Base-by-base conservation (phyloP, 1,140 invertebrate genomes). In the Pseudomyrmex flavicornis region DNA sequence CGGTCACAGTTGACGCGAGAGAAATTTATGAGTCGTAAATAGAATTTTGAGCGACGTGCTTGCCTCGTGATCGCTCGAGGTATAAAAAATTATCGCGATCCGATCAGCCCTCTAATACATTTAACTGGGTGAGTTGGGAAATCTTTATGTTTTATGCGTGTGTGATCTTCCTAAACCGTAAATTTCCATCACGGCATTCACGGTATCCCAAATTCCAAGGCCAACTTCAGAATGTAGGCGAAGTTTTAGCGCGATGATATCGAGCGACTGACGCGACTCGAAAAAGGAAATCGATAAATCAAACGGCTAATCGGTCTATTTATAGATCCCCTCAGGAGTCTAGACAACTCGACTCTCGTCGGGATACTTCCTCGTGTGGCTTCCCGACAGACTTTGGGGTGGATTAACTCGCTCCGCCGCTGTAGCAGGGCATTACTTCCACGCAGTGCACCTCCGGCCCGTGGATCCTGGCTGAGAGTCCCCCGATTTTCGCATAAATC, bases 401-500 rank as follows among this genome's bases (percentile, higher is more conserved):
- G 82, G 82, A 89, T 89, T 89, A 89, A 82, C 84, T 87, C 82
- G 87, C 59, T 85, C 63, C 72, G 63, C 54, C 87, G 72, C 22
- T 85, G 63, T 80, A 86, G 59, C 79, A 17, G 26, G 56, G 66
- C 85, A 89, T 88, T 89, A 89, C 85, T 82, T 88, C 88, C 82
- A 87, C 77, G 58, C 82, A 72, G 85, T 73, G 85, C 84, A 85
- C 22, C 87, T 72, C 62, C 66, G 68, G 54, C 82, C 59, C 85
- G 59, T 80, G 87, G 63, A 85, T 84, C 54, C 83, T 61, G 82
- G 61, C 82, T 44, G 79, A 83, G 83, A 83, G 85, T 85, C 85
- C 77, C 86, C 84, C 79, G 87, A 90, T 90, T 90, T 90, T 89
- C 89, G 89, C 88, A 90, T 90, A 90, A 90, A 90, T 90, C 89